Evolutionary conservation across 2,113 vertebrate genomes (phyloP).

Genomic region (Ursus arctos): DNA sequence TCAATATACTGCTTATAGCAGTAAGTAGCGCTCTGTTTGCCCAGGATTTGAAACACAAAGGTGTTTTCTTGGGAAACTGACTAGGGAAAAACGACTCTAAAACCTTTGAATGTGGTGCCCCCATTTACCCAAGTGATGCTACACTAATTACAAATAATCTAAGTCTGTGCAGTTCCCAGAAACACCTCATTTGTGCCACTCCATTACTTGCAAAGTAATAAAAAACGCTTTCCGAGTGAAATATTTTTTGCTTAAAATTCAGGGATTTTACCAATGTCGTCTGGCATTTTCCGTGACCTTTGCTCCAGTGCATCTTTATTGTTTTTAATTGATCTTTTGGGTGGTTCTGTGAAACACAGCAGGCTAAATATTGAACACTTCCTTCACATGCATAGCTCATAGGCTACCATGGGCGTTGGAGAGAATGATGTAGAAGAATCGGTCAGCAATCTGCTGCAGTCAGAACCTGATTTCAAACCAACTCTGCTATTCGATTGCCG

Average conservation of each 20-base stretch:
- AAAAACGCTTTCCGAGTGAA: not conserved
- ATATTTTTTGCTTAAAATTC: slow-evolving; percentile 58
- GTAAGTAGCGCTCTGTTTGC: not conserved
- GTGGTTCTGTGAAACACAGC: slow-evolving; percentile 34
- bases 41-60: slow-evolving; percentile 41
- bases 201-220: slow-evolving; percentile 58
- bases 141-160: slow-evolving; percentile 58
- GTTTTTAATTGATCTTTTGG: slow-evolving; percentile 55
- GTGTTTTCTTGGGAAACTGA: slow-evolving; percentile 33
- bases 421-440: not conserved
- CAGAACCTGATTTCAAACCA: slow-evolving; percentile 40
- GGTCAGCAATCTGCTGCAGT: not conserved
- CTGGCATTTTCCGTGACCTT: slow-evolving; percentile 22
- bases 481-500: slow-evolving; percentile 20
- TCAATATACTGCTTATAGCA: not conserved
- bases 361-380: slow-evolving; percentile 36
- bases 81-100: not conserved
- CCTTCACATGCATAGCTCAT: not conserved
- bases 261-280: slow-evolving; percentile 10
- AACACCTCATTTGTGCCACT: slow-evolving; percentile 47
- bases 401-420: not conserved
- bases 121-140: not conserved
- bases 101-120: not conserved
- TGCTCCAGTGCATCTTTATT: slow-evolving; percentile 1
- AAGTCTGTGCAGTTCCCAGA: slow-evolving; percentile 3